Evolutionary conservation across 2,797 vertebrate genomes (phyloP), one percentile per base, ranked within the genome.

Genomic region (Corythornis leucogaster): DNA sequence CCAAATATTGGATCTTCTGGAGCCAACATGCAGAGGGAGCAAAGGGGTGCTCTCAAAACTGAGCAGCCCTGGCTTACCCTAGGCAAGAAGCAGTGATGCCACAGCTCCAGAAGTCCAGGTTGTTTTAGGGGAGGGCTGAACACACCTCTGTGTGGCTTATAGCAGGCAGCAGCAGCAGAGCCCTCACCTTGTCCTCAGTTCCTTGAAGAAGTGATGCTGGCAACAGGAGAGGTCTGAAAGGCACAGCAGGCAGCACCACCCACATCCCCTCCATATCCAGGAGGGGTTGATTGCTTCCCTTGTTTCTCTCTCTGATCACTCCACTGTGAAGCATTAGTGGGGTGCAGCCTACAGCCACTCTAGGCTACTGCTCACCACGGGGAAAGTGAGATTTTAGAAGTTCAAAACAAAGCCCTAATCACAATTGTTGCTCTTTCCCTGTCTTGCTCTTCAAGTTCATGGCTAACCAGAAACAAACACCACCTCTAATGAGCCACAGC

Each of bases 231-330:
- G 46, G 68, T 25, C 68, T 95, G 61, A 90, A 94, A 96, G 59
- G 83, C 94, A 64, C 83, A 0, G 92, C 70, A 63, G 80, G 94
- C 51, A 55, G 46, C 66, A 8, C 80, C 91, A 73, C 94, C 91
- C 89, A 92, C 92, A 15, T 6, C 64, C 43, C 61, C 38, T 28
- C 5, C 1, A 8, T 28, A 6, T n/a, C 35, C 91, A 71, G 51
- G 57, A 88, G 90, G 87, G 68, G 81, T 75, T 93, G 92, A 86
- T 84, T 96, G 87, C 87, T 66, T 69, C 82, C 80, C 83, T 95
- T 86, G 78, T 95, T 91, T 15, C 10, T 11, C 7, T 18, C 63
- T 79, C 50, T 12, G 83, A 77, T 66, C 46, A 25, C 15, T 63
- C 2, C 71, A 3, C 57, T 3, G 16, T 1, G 55, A 59, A 53